Conservation (phyloP, 2,113 vertebrate species). For the Naja naja region DNA sequence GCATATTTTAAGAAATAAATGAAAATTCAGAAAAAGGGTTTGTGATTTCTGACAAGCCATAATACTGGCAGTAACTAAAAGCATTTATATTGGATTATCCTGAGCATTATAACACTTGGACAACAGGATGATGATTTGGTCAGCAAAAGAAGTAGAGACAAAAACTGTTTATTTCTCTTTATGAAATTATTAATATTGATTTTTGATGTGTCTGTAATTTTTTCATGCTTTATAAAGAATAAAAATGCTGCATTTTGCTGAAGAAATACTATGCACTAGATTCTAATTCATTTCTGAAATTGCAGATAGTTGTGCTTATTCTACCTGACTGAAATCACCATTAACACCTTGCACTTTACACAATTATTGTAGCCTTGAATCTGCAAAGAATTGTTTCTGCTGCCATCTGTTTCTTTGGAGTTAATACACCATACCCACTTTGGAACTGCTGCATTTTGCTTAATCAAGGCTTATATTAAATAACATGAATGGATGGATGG, state of each 20-base stretch:
- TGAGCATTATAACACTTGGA: not conserved
- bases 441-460: not conserved
- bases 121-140: not conserved
- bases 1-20: not conserved
- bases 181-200: not conserved
- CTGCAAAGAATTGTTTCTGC: not conserved
- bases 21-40: not conserved
- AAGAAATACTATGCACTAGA: not conserved
- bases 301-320: not conserved
- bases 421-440: not conserved
- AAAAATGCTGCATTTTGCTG: not conserved
- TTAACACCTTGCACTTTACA: not conserved
- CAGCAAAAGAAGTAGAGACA: not conserved
- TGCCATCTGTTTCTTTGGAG: not conserved
- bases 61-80: not conserved
- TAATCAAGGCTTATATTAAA: not conserved
- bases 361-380: not conserved
- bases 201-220: not conserved
- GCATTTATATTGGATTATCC: not conserved
- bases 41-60: not conserved
- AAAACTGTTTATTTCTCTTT: not conserved
- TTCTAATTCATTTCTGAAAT: not conserved
- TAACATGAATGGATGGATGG: not conserved
- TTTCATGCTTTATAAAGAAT: not conserved
- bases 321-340: not conserved